phyloP scores from a whole-genome alignment of 2,888 invertebrate species.

The Nebria brevicollis region DNA sequence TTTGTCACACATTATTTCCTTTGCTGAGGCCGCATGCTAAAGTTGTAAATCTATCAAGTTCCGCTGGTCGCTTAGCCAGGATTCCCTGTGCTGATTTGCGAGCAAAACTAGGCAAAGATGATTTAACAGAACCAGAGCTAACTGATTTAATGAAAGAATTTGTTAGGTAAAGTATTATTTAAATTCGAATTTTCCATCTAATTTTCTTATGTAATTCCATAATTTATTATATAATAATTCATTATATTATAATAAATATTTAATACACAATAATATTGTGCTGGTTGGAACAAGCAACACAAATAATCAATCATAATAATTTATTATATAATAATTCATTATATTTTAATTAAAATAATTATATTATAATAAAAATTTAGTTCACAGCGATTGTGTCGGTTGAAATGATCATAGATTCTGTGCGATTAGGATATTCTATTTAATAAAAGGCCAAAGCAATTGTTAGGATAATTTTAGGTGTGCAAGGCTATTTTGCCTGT shows the following conservation, averaged over 20 bases:
- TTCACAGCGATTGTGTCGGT: too few species aligned
- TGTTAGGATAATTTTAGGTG: too few species aligned
- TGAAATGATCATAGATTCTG: background rate
- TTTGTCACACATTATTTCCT: constrained; percentile 78
- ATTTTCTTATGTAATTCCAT: background rate
- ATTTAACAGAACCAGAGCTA: constrained; percentile 70
- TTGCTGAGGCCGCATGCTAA: constrained; percentile 74
- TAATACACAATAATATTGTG: too few species aligned
- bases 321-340: background rate
- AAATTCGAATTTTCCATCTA: background rate
- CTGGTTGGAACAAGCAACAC: too few species aligned
- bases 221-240: background rate
- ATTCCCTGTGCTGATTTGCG: constrained; percentile 70
- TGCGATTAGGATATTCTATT: background rate
- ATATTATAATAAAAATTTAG: too few species aligned
- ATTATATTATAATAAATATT: too few species aligned
- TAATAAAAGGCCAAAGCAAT: background rate
- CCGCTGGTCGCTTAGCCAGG: constrained; percentile 70
- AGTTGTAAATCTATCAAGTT: constrained; percentile 81
- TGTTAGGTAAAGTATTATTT: constrained; percentile 66
- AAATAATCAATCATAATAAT: background rate
- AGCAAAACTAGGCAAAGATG: constrained; percentile 66
- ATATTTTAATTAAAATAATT: too few species aligned
- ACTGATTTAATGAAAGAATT: constrained; percentile 74
- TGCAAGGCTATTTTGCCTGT: too few species aligned